Evolutionary conservation across 1,140 invertebrate genomes (phyloP).

Genomic region (Ceratosolen fusciceps): DNA sequence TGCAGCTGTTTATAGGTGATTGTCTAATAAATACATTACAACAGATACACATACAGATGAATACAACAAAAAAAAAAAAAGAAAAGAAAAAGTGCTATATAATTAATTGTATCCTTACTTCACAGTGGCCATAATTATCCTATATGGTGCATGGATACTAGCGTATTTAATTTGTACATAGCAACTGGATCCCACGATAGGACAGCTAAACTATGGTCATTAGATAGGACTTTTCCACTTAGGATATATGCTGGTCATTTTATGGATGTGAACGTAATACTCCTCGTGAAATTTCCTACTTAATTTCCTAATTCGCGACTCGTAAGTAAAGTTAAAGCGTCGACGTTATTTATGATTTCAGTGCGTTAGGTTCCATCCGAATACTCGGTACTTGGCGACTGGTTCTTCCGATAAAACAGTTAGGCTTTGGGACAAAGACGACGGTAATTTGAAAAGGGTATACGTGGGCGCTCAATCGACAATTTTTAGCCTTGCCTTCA

Average conservation of each 20-base stretch:
- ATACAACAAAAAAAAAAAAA: too few relatives aligned
- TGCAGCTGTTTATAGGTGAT: slow-evolving; percentile 79
- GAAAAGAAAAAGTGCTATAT: background rate
- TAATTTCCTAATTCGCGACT: background rate
- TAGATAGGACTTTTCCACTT: slow-evolving; percentile 84
- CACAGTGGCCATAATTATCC: slow-evolving; percentile 86
- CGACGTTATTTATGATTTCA: slow-evolving; percentile 59
- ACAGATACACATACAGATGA: too few relatives aligned
- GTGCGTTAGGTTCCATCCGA: slow-evolving; percentile 87
- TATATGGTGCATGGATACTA: slow-evolving; percentile 88
- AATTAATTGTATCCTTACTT: slow-evolving; percentile 51
- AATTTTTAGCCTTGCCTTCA: slow-evolving; percentile 78
- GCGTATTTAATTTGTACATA: slow-evolving; percentile 80
- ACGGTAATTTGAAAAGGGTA: slow-evolving; percentile 75
- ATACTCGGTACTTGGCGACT: slow-evolving; percentile 84
- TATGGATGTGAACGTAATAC: slow-evolving; percentile 84
- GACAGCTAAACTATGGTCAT: slow-evolving; percentile 88
- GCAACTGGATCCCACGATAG: slow-evolving; percentile 87
- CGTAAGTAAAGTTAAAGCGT: background rate
- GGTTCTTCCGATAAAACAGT: slow-evolving; percentile 84
- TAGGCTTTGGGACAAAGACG: slow-evolving; percentile 80
- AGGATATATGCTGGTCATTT: slow-evolving; percentile 87
- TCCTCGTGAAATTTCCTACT: background rate
- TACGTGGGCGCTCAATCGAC: slow-evolving; percentile 76
- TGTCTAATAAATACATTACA: background rate